phyloP scores from a whole-genome alignment of 2,797 vertebrate species.

The Sebastes cheni region DNA sequence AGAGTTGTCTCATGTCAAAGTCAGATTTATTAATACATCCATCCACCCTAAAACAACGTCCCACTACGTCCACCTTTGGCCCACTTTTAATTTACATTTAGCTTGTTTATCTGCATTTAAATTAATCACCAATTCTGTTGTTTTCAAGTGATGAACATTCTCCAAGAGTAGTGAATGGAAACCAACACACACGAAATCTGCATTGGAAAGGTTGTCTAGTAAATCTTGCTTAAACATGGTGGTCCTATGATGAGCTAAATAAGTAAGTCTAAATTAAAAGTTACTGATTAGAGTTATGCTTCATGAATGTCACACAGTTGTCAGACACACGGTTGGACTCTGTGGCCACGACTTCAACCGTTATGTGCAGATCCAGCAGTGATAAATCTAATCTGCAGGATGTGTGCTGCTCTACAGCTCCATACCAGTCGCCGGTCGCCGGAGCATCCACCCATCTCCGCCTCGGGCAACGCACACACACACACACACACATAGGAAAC shows the following conservation, averaged over 20 bases:
- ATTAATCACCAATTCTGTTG: too few relatives aligned
- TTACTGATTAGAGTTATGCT: neutral
- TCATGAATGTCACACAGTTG: neutral
- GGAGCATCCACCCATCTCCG: conserved; percentile 4
- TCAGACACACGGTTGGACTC: neutral
- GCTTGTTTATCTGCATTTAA: too few relatives aligned
- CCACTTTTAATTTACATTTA: too few relatives aligned
- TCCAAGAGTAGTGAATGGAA: too few relatives aligned
- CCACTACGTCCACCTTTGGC: too few relatives aligned
- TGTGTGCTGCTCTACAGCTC: neutral
- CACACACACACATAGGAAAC: conserved; percentile 7
- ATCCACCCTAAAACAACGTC: too few relatives aligned
- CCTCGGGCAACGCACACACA: conserved; percentile 2
- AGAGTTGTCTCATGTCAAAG: too few relatives aligned
- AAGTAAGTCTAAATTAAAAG: neutral
- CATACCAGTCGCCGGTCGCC: neutral
- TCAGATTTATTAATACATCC: too few relatives aligned
- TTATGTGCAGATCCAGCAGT: conserved; percentile 17
- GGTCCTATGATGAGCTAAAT: neutral
- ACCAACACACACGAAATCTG: too few relatives aligned
- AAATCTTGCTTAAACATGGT: too few relatives aligned
- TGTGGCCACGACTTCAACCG: neutral
- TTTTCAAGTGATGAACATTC: too few relatives aligned
- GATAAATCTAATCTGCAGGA: conserved; percentile 47
- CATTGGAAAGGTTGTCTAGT: too few relatives aligned